Evolutionary conservation across 1,140 invertebrate genomes (phyloP), one percentile per base, ranked within the genome.

Genomic region (Ylistrum balloti): DNA sequence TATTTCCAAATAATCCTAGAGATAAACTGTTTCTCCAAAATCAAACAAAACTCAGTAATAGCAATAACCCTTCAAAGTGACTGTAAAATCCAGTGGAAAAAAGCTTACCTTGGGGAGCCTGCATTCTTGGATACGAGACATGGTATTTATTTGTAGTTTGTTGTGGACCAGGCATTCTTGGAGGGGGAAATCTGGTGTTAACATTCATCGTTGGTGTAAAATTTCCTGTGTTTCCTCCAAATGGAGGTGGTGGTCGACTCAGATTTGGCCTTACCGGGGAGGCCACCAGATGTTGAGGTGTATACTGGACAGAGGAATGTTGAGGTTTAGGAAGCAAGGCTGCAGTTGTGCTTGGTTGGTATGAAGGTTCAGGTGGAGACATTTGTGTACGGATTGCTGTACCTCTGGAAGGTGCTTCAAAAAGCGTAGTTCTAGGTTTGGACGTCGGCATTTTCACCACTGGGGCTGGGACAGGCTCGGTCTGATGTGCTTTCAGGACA

Each of bases 131-230:
- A 86, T n/a, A 34, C 28, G 45, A 86, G 89, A 33, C 17, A 1
- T 74, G 56, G n/a, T 74, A n/a, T 74, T 74, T 74, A 28, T 74
- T 74, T 22, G 22, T 9, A 74, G 28, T 28, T 35, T 20, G 89
- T 22, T 45, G 85, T 48, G 38, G 86, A 41, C 22, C 33, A 1
- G 86, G 56, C 56, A 74, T 74, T 28, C 56, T 74, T n/a, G 56
- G 56, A 28, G 56, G 56, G 11, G 56, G 56, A 28, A 74, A 74
- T 74, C 56, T 74, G 7, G 56, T 74, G n/a, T 74, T 74, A 5
- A 74, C 56, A 74, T 74, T 74, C 56, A 87, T 34, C n/a, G 86
- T 22, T 33, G 86, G 33, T 15, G 86, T n/a, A 87, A 35, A 87
- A 41, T 28, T 17, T 87, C 33, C 86, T 34, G 33, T 9, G 33